Evolutionary conservation across 2,888 invertebrate species (phyloP).

Genomic region (Nymphalis urticae): DNA sequence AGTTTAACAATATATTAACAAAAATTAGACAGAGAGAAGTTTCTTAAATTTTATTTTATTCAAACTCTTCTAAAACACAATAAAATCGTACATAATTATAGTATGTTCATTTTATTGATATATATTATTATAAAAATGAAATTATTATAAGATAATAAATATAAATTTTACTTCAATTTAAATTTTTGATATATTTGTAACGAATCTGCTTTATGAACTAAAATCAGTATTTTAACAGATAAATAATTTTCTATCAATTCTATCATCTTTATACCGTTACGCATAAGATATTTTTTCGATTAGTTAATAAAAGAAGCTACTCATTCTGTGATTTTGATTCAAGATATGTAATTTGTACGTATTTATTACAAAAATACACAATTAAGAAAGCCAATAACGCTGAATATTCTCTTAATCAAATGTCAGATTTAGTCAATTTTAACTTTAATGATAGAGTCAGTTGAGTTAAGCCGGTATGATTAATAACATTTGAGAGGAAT

Average conservation of each 20-base stretch:
- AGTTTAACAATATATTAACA: no score
- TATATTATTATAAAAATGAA: no score
- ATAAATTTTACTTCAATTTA: no score
- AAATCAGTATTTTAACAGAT: no score
- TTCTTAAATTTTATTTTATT: no score
- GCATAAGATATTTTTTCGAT: conserved; percentile 44
- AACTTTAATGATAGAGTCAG: conserved; percentile 71
- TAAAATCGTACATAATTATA: no score
- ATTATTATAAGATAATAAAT: no score
- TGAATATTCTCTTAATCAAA: conserved; percentile 74
- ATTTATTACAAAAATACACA: conserved; percentile 55
- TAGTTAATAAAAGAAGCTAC: conserved; percentile 45
- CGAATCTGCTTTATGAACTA: no score
- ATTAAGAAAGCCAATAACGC: conserved; percentile 55
- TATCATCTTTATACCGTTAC: conserved; percentile 44
- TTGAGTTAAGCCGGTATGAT: conserved; percentile 70
- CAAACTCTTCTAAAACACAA: no score
- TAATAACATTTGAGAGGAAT: conserved; percentile 61
- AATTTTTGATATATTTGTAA: no score
- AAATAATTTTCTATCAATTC: conserved; percentile 1
- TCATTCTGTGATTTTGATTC: conserved; percentile 44
- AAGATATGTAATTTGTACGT: conserved; percentile 51
- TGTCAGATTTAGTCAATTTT: conserved; percentile 77
- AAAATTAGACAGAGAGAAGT: no score
- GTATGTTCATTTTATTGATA: no score